Percentiles rank a stretch among this genome's conserved stretches.
These are phyloP conservation scores for Lithobates pipiens DNA, from an alignment of 2,797 vertebrate species.

Conservation along the genomic window DNA sequence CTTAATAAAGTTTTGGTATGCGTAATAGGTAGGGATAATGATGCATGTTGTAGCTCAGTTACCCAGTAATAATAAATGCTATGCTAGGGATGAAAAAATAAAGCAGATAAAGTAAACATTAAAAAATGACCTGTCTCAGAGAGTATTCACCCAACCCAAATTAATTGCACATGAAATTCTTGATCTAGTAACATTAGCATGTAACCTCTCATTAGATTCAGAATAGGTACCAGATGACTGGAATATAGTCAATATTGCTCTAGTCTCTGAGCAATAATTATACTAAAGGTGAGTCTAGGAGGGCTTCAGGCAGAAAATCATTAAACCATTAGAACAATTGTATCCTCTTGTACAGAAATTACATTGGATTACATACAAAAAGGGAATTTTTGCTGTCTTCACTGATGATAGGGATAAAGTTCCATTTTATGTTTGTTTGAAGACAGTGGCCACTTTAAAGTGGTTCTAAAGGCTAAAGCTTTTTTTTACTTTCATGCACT, in stretches of 20 bases:
- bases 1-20: background rate
- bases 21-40: background rate
- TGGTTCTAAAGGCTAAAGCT: no score
- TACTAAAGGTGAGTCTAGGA: conserved; percentile 17
- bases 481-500: no score
- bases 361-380: background rate
- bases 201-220: conserved; percentile 37
- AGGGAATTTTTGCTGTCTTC: background rate
- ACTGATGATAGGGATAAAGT: no score
- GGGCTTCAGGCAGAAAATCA: conserved; percentile 4
- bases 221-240: conserved; percentile 46
- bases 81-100: background rate
- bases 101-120: conserved; percentile 10
- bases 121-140: conserved; percentile 41
- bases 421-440: no score
- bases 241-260: conserved; percentile 16
- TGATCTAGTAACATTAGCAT: conserved; percentile 43
- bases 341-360: background rate
- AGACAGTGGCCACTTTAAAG: no score
- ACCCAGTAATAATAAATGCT: background rate
- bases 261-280: conserved; percentile 27
- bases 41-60: background rate
- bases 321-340: conserved; percentile 22
- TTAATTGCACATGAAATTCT: conserved; percentile 39
- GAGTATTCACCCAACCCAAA: conserved; percentile 13